Evolutionary conservation across 2,113 vertebrate species (phyloP).

Genomic region (Tupaia chinensis): DNA sequence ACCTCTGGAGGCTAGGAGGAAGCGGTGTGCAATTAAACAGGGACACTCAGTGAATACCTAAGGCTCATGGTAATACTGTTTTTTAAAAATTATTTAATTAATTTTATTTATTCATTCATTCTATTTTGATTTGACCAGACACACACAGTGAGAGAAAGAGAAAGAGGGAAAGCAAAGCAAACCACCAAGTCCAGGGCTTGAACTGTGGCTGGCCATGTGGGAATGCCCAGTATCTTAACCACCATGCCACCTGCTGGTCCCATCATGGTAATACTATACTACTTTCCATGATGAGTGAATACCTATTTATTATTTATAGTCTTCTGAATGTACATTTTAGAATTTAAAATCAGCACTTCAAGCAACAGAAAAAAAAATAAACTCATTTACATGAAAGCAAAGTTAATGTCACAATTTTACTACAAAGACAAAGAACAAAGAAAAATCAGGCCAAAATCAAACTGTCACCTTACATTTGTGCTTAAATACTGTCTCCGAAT

Average conservation of each 20-base stretch:
- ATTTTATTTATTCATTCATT: too few species aligned
- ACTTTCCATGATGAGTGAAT: not conserved
- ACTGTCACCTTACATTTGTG: conserved; percentile 93
- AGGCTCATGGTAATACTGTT: too few species aligned
- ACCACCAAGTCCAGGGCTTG: too few species aligned
- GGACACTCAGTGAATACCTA: not conserved
- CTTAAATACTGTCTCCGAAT: conserved; percentile 97
- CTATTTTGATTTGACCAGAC: too few species aligned
- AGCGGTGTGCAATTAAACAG: not conserved
- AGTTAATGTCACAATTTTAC: conserved; percentile 42
- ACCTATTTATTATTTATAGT: not conserved
- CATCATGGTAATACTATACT: not conserved
- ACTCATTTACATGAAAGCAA: conserved; percentile 18
- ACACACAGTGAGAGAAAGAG: too few species aligned
- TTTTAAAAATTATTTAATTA: too few species aligned
- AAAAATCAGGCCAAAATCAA: conserved; percentile 40
- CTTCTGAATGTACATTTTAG: not conserved
- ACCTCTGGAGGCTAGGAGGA: not conserved
- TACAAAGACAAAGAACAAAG: conserved; percentile 6
- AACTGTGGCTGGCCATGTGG: too few species aligned
- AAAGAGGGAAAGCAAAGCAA: too few species aligned
- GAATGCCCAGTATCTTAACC: too few species aligned
- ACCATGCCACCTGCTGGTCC: too few species aligned
- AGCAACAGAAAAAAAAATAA: not conserved
- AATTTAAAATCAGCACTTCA: not conserved